Evolutionary conservation across 2,113 vertebrate species (phyloP), one percentile per base, ranked within the genome.

Genomic region (Clarias gariepinus): DNA sequence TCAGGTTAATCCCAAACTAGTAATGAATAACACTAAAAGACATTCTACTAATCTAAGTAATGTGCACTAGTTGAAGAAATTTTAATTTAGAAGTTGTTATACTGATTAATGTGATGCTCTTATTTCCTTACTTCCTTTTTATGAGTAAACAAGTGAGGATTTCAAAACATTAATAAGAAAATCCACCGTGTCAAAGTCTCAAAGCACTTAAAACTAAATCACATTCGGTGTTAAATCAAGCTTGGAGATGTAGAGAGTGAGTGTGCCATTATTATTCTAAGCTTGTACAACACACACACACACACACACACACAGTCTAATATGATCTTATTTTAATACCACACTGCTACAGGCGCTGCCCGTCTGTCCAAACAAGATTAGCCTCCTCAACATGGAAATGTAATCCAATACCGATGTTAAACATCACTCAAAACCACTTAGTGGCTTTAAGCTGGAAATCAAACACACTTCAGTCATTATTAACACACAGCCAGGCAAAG

Each of bases 311-410:
- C 36, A 74, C 11, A 8, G 80, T 5, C 66, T 81, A 86, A 83
- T 82, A 41, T 47, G 85, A 84, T 85, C 74, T 81, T 41, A 86
- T 87, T 77, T 77, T 82, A 87, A 85, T 87, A 89, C 47, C 80
- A 33, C 21, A 53, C 58, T 63, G 61, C 74, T 85, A 79, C 74
- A 58, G 69, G 76, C 84, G 4, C 76, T 86, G 76, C 47, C 76
- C 58, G 61, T 76, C 74, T 89, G 53, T 60, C 52, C 86, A 90
- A 89, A 90, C 86, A 90, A 85, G 87, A 90, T 90, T 89, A 90
- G 47, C 74, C 83, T 66, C 83, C 58, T 82, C 80, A 68, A 80
- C 81, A 86, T 87, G 83, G 76, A 86, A 89, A 87, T 87, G 66
- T 89, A 85, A 89, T 90, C 69, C 84, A 90, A 87, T 85, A 71